phyloP scores from a whole-genome alignment of 2,113 vertebrate genomes.

The Puntigrus tetrazona region DNA sequence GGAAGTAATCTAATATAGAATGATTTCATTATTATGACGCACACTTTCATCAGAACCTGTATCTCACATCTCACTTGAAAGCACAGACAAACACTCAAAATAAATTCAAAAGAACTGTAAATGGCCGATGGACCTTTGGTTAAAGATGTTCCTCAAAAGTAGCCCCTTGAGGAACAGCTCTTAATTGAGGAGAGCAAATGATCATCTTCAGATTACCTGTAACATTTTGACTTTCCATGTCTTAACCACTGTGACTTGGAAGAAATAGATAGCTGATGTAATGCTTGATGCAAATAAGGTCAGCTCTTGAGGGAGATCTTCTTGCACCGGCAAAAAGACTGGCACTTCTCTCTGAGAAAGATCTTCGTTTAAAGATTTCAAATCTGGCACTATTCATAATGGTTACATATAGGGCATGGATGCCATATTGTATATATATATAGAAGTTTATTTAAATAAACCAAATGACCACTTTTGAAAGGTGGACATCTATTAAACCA shows the following conservation, averaged over 20 bases:
- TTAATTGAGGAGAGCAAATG: not conserved
- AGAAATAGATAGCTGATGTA: constrained; percentile 6
- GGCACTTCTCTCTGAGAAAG: not conserved
- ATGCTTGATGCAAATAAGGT: not conserved
- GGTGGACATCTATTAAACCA: not conserved
- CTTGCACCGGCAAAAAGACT: not conserved
- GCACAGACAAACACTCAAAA: not conserved
- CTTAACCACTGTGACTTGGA: not conserved
- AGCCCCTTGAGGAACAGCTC: not conserved
- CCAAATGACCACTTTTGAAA: not conserved
- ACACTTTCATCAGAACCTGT: not conserved
- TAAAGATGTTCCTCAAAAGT: not conserved
- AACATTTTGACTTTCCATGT: constrained; percentile 1
- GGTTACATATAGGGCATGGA: not conserved
- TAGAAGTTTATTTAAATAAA: not conserved
- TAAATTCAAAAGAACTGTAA: not conserved
- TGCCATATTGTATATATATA: not conserved
- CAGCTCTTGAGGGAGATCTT: not conserved
- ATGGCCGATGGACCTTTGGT: not conserved
- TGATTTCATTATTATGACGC: not conserved
- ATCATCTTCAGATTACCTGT: not conserved
- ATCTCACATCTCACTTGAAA: not conserved
- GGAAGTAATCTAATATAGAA: not conserved
- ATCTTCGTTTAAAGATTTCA: not conserved
- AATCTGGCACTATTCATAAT: not conserved